phyloP scores from a whole-genome alignment of 2,113 vertebrate species.

The Edolisoma coerulescens region DNA sequence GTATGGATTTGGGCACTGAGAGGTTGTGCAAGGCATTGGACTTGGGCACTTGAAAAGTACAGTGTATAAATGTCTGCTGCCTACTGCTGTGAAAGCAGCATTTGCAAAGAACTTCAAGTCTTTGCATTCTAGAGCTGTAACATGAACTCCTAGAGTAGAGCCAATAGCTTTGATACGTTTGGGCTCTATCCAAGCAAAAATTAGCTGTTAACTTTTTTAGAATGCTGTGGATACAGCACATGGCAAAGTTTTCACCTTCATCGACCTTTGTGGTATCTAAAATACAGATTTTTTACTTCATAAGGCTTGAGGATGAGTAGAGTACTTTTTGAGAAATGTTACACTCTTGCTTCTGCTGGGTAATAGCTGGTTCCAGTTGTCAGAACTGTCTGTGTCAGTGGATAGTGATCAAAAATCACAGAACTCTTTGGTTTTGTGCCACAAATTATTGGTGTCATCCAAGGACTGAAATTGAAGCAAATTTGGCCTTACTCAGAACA shows the following conservation, averaged over 20 bases:
- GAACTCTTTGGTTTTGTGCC: background rate
- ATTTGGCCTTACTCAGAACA: background rate
- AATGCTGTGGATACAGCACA: background rate
- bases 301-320: background rate
- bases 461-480: background rate
- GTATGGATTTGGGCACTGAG: background rate
- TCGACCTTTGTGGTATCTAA: background rate
- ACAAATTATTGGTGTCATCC: background rate
- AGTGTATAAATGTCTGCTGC: background rate
- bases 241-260: background rate
- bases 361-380: background rate
- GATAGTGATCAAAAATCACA: background rate
- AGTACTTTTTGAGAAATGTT: background rate
- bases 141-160: rapidly evolving
- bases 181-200: background rate
- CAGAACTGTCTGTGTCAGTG: background rate
- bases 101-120: background rate
- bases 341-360: background rate
- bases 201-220: background rate
- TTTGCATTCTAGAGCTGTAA: background rate
- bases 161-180: background rate
- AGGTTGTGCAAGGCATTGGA: background rate
- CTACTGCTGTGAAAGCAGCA: background rate
- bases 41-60: background rate
- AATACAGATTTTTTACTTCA: background rate